phyloP scores from a whole-genome alignment of 2,888 invertebrate genomes.

The Rutpela maculata region DNA sequence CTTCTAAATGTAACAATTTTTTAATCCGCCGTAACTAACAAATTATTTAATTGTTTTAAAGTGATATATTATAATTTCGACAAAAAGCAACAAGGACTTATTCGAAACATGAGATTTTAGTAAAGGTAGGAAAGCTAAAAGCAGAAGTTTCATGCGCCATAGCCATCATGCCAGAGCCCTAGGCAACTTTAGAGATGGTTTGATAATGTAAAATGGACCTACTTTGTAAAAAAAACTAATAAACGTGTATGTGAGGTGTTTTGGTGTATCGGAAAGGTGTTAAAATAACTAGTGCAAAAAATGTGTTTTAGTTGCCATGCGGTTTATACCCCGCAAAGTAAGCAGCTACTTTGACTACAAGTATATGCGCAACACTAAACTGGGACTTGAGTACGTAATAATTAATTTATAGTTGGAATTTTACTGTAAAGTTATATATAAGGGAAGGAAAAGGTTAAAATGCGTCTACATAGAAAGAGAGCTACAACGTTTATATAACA shows the following conservation, averaged over 20 bases:
- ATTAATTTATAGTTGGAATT: constrained; percentile 9
- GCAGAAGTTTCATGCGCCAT: constrained; percentile 57
- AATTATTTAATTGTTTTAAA: too few species aligned
- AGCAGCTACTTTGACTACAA: constrained; percentile 61
- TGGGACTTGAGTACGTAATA: constrained; percentile 31
- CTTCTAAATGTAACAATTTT: too few species aligned
- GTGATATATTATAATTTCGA: neutral
- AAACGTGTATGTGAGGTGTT: constrained; percentile 59
- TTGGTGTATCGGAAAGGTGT: constrained; percentile 62
- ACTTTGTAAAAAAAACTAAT: constrained; percentile 59
- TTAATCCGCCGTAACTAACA: too few species aligned
- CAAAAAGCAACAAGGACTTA: constrained; percentile 18
- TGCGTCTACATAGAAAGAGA: constrained; percentile 46
- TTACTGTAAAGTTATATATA: constrained; percentile 1
- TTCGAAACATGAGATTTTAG: neutral
- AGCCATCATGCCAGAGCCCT: constrained; percentile 70
- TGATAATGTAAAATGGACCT: constrained; percentile 72
- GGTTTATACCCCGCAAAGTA: constrained; percentile 67
- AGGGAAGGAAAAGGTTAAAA: constrained; percentile 35
- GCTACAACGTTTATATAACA: constrained; percentile 50
- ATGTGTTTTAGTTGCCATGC: constrained; percentile 70
- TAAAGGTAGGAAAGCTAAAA: constrained; percentile 49
- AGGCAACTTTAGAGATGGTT: constrained; percentile 79
- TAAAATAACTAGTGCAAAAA: constrained; percentile 59
- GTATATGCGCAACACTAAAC: constrained; percentile 55